Evolutionary conservation across 2,888 invertebrate species (phyloP), one percentile per base, ranked within the genome.

Genomic region (Ophion costatus): DNA sequence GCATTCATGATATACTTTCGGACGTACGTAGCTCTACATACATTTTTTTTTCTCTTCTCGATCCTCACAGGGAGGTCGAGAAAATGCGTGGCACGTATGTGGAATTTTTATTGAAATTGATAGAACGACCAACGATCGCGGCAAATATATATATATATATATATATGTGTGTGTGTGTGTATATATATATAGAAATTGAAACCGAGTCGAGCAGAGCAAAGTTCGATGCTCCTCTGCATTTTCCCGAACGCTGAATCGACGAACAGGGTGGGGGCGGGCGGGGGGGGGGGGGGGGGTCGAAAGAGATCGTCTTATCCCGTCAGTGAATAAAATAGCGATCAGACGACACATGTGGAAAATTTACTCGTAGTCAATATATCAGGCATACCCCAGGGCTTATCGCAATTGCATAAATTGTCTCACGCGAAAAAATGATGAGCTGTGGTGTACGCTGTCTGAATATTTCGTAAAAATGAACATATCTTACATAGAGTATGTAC

Each of bases 31-130:
- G 17, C 29, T 77, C 57, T 51, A 56, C 70, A 73, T 78, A 45
- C 64, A 70, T 78, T 59, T 70, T 78, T 74, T 56, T 67, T 56
- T 70, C 71, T 71, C 74, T 80, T 70, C 42, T 38, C 75, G 75
- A 66, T 75, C 75, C 71, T 66, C 57, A 22, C 71, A 42, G 71
- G 76, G 42, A 45, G n/a, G 29, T 64, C 66, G 51, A 59, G 38
- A 76, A 76, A 82, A 85, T 85, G 82, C 84, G 76, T 67, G 76
- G 84, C 79, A 85, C 84, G 84, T 82, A 57, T 29, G 56, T 61
- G 84, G 84, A 85, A 85, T 85, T 85, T 85, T 79, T 85, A 85
- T 85, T 85, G 76, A 70, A 74, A 61, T 57, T 61, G 76, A 82
- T 85, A 82, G 82, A 76, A 76, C 51, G 75, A 61, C 59, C 79